A percentile compares a stretch with the other conserved stretches of the same genome.
These are phyloP conservation scores for Corythornis leucogaster DNA, from an alignment of 2,797 vertebrate genomes.

Conservation along the genomic window DNA sequence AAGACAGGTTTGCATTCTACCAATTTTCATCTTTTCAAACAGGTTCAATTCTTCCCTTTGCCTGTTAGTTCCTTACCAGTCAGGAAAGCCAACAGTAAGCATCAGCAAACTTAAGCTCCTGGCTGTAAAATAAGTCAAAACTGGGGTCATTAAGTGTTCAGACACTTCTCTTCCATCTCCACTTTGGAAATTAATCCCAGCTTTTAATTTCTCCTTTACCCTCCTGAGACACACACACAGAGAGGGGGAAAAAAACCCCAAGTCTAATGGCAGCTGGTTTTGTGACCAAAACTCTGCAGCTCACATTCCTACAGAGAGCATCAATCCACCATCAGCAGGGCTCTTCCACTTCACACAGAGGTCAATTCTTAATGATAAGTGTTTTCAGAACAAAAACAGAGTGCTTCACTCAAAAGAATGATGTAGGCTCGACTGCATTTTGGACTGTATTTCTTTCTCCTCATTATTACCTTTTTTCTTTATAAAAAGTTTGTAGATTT, in stretches of 20 bases:
- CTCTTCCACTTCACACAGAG: no score
- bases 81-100: neutral
- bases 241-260: neutral
- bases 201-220: neutral
- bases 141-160: neutral
- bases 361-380: no score
- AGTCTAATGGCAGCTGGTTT: neutral
- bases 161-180: neutral
- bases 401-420: no score
- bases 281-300: neutral
- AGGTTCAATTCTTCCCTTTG: neutral
- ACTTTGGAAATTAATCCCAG: conserved; percentile 16
- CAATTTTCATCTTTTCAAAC: neutral
- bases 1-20: neutral
- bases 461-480: no score
- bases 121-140: neutral
- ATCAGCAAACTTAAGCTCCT: neutral
- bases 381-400: no score
- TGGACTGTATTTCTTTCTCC: no score
- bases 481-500: no score
- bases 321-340: neutral
- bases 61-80: neutral
- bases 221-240: neutral
- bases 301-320: neutral
- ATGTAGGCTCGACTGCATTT: no score